A percentile compares a stretch with the other conserved stretches of the same genome.
Conservation (phyloP, 1,140 invertebrate genomes). For the Drosophila orena region DNA sequence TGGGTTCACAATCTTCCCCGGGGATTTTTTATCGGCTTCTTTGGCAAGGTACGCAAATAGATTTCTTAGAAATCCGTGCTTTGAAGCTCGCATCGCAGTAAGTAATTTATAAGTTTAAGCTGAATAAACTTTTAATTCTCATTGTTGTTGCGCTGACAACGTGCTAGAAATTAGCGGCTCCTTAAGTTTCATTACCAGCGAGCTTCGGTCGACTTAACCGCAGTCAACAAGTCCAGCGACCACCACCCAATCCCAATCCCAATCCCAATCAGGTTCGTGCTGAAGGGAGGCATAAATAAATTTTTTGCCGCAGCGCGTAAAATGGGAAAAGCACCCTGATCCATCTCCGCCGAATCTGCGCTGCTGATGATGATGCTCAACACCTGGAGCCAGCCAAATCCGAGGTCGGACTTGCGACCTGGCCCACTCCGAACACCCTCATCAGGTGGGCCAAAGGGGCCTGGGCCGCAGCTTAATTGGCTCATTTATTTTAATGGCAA, state of each 20-base stretch:
- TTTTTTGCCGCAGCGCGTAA: constrained; percentile 51
- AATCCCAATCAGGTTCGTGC: background rate
- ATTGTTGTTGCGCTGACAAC: constrained; percentile 33
- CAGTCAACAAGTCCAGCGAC: constrained; percentile 41
- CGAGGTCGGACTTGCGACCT: constrained; percentile 30
- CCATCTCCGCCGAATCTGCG: constrained; percentile 4
- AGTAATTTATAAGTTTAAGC: background rate
- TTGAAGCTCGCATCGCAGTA: too few species aligned
- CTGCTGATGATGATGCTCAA: constrained; percentile 62
- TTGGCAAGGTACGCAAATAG: constrained; percentile 4
- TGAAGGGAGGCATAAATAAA: constrained; percentile 60
- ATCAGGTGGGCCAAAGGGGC: constrained; percentile 51
- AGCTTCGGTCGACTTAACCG: constrained; percentile 65
- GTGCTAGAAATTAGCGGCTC: constrained; percentile 67
- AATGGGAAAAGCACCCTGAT: constrained; percentile 28
- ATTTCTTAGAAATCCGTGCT: background rate
- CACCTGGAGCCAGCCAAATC: constrained; percentile 53
- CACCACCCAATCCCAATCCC: too few species aligned
- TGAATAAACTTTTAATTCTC: background rate
- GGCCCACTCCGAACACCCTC: constrained; percentile 33
- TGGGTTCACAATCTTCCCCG: background rate
- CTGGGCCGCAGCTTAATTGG: constrained; percentile 68
- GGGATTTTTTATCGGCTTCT: background rate
- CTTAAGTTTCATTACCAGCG: constrained; percentile 69
- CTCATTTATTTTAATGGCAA: constrained; percentile 82